These are phyloP conservation scores for Scolopax rusticola DNA, from an alignment of 2,797 vertebrate species.

Conservation along the genomic window DNA sequence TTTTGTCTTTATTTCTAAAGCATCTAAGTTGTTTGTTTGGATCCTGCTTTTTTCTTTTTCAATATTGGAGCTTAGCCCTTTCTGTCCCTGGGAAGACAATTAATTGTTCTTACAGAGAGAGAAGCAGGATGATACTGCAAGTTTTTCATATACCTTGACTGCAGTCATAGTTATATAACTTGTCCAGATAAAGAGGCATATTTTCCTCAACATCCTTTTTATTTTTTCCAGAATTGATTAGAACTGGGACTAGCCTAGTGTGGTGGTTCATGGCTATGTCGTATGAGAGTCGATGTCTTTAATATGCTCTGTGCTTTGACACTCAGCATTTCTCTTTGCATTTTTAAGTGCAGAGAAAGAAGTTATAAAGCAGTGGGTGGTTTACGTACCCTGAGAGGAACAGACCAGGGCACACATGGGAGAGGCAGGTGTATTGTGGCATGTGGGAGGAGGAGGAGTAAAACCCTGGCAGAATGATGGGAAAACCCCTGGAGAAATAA, in stretches of 20 bases:
- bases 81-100: not conserved
- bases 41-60: not conserved
- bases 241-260: not conserved
- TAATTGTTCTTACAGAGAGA: constrained; percentile 8
- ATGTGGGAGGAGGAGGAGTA: not conserved
- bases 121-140: constrained; percentile 36
- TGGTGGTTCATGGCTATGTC: not conserved
- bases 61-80: not conserved
- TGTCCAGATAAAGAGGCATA: not conserved
- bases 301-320: not conserved
- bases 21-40: not conserved
- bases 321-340: not conserved
- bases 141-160: not conserved
- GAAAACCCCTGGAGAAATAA: not conserved
- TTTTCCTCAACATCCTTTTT: not conserved
- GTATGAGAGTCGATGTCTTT: not conserved
- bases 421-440: not conserved
- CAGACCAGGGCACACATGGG: not conserved
- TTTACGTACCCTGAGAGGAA: not conserved
- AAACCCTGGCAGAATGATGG: not conserved
- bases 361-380: not conserved
- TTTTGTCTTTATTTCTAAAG: not conserved
- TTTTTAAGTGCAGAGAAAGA: not conserved
- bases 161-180: not conserved
- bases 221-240: not conserved